A percentile compares a stretch with the other conserved stretches of the same genome.
Evolutionary conservation across 1,140 invertebrate species (phyloP).

Genomic region (Branchinecta lynchi): DNA sequence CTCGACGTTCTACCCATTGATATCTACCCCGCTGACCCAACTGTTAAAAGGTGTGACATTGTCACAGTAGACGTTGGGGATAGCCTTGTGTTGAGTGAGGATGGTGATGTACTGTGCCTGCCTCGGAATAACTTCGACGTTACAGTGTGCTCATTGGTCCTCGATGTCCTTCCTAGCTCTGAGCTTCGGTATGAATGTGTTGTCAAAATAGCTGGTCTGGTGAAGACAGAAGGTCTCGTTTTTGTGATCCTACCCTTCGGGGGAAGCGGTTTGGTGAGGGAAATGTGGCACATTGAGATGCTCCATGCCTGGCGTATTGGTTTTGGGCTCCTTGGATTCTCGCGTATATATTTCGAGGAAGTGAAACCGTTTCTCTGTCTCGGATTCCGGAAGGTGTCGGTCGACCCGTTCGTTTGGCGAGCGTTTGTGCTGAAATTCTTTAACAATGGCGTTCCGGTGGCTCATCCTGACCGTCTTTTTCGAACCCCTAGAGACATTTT

Average conservation of each 20-base stretch:
- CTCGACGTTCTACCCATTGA: slow-evolving; percentile 3
- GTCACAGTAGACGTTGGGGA: neutral
- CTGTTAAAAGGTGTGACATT: neutral
- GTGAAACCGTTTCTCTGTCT: neutral
- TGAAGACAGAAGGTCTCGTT: neutral
- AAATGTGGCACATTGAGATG: neutral
- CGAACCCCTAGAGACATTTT: too few species aligned
- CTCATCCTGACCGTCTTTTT: too few species aligned
- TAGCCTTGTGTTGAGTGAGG: neutral
- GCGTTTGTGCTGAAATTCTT: neutral
- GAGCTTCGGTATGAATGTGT: neutral
- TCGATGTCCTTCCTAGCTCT: neutral
- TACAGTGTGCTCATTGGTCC: neutral
- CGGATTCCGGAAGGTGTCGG: neutral
- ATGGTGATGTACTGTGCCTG: neutral
- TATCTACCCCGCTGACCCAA: neutral
- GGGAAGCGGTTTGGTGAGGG: neutral
- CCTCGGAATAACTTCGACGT: neutral
- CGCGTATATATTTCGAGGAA: neutral
- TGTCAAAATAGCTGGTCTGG: neutral
- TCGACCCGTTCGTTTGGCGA: neutral
- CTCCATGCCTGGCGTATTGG: neutral
- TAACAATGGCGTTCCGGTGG: neutral
- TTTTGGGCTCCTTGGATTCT: neutral
- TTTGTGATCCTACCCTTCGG: neutral